These are phyloP conservation scores for Nasonia vitripennis DNA, from an alignment of 1,140 invertebrate genomes.

Conservation along the genomic window DNA sequence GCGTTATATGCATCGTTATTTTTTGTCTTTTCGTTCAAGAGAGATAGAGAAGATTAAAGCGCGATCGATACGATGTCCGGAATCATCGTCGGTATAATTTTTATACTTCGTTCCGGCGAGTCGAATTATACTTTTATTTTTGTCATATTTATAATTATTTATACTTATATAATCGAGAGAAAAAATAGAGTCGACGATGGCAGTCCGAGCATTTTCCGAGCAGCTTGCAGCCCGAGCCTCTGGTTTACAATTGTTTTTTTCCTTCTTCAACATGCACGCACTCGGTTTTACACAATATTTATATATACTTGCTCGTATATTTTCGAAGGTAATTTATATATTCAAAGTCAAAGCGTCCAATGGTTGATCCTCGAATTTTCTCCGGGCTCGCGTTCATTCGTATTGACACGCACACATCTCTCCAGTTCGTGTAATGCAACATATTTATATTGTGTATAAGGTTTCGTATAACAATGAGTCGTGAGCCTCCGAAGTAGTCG, in stretches of 20 bases:
- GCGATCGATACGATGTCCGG: not conserved
- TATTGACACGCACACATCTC: not conserved
- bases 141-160: not conserved
- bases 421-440: constrained; percentile 33
- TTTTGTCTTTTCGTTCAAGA: constrained; percentile 60
- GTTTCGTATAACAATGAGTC: constrained; percentile 28
- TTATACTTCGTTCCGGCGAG: not conserved
- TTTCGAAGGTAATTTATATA: not conserved
- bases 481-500: constrained; percentile 30
- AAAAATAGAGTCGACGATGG: not conserved
- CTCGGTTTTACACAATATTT: not conserved
- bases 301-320: not conserved
- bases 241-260: constrained; percentile 1
- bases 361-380: not conserved
- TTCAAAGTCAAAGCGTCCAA: constrained; percentile 12
- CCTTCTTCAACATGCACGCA: constrained; percentile 4
- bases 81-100: not conserved
- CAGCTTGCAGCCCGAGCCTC: constrained; percentile 16
- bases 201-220: constrained; percentile 18
- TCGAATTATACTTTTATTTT: constrained; percentile 51
- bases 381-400: not conserved
- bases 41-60: constrained; percentile 60
- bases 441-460: constrained; percentile 47
- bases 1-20: constrained; percentile 11
- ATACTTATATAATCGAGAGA: not conserved